Base-by-base conservation (phyloP, 1,140 invertebrate species). In the Battus philenor region DNA sequence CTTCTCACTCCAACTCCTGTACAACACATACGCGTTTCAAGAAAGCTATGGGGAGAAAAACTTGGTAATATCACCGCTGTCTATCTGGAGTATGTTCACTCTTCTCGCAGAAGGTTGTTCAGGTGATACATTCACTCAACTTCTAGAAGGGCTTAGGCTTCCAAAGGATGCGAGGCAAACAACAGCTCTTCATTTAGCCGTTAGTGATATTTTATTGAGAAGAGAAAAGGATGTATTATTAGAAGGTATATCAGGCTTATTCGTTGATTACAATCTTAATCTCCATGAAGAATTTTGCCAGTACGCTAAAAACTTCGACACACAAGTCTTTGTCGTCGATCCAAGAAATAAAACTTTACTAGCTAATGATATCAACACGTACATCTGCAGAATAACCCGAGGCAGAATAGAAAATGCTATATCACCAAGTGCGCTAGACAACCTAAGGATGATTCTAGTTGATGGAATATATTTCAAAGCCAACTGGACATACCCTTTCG, bases 401-500 rank as follows among this genome's bases (percentile, higher is more conserved):
- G 76, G 80, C 0, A 61, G 44, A 46, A 82, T 84, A 9, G 47
- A 59, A 1, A 58, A 77, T 30, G 68, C 69, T 20, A 67, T 84
- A 4, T 56, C 49, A 32, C 60, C 67, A 53, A 75, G 75, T 43
- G 64, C 84, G 29, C 50, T 89, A 22, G 58, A 70, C 8, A 73
- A 90, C 46, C 90, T 92, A 0, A 72, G 80, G 49, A 60, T 94
- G 33, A 71, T 95, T 2, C 57, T 94, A 5, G 89, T 91, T 0
- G 94, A 93, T 54, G 91, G 90, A 0, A 74, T 94, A 31, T 93
- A 92, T 60, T 95, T 95, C 73, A 94, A 93, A 86, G 93, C 91
- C 6, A 74, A 67, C 4, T 95, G 93, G 93, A 79, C 87, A 10
- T 76, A 84, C 20, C 86, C 89, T 1, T 95, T 95, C 59, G 88